phyloP scores from a whole-genome alignment of 2,113 vertebrate genomes.

The Phyllostomus discolor region DNA sequence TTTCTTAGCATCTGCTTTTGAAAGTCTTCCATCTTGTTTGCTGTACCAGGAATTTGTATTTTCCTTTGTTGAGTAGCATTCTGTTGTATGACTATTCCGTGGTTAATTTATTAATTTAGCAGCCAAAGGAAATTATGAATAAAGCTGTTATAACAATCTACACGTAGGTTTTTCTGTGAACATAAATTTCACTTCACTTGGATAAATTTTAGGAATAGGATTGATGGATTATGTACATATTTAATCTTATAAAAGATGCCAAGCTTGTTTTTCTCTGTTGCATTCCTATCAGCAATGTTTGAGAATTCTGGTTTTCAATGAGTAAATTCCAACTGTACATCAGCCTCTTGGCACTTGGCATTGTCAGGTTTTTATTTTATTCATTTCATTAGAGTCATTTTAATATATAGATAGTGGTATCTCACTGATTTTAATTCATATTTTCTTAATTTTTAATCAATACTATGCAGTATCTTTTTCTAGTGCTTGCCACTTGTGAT shows the following conservation, averaged over 20 bases:
- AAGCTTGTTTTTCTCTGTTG: background rate
- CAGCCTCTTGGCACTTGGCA: background rate
- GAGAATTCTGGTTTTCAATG: background rate
- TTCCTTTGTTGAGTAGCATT: background rate
- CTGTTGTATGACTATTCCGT: background rate
- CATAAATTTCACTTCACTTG: background rate
- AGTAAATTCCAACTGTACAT: background rate
- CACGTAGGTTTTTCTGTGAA: background rate
- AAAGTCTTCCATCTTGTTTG: background rate
- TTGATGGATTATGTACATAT: background rate
- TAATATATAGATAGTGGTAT: background rate
- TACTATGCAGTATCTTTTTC: background rate
- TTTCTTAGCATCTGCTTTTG: background rate
- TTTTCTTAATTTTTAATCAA: background rate
- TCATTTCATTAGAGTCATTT: background rate
- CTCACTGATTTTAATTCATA: background rate
- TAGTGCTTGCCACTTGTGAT: background rate
- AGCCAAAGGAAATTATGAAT: background rate
- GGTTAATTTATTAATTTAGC: background rate
- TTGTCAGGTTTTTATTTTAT: background rate
- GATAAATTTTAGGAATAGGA: background rate
- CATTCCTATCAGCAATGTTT: background rate
- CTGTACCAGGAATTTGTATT: background rate
- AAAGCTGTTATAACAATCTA: background rate
- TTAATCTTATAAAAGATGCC: background rate